These are phyloP conservation scores for Brachypteracias leptosomus DNA, from an alignment of 2,113 vertebrate species.

Conservation along the genomic window DNA sequence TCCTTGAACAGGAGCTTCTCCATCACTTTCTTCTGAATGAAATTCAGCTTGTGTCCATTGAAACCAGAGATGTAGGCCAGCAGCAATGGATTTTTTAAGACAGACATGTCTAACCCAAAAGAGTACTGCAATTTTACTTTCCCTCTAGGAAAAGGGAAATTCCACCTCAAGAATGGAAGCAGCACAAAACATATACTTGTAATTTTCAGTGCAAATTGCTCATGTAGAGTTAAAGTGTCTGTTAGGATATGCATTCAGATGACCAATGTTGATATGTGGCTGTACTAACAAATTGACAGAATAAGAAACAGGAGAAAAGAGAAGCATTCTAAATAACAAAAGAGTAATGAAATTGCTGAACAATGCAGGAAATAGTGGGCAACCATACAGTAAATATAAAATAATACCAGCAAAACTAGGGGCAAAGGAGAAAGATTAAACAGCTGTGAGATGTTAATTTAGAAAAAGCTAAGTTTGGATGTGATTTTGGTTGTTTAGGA, in stretches of 20 bases:
- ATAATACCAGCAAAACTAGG: background rate
- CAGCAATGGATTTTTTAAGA: background rate
- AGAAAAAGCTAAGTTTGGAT: background rate
- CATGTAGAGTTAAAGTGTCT: background rate
- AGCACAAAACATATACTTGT: background rate
- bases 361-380: accelerated
- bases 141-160: background rate
- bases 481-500: background rate
- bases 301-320: background rate
- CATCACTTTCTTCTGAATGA: background rate
- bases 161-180: background rate
- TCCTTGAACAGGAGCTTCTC: background rate
- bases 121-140: background rate
- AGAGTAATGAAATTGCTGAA: background rate
- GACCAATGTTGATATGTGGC: background rate
- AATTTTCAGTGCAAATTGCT: background rate
- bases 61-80: background rate
- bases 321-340: background rate
- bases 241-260: background rate
- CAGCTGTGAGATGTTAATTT: background rate
- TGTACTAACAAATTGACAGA: background rate
- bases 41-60: background rate
- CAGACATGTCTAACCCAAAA: background rate
- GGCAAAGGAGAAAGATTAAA: background rate
- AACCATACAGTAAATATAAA: background rate